Percentiles rank a stretch among this genome's conserved stretches.
Evolutionary conservation across 2,113 vertebrate genomes (phyloP).

Genomic region (Myxocyprinus asiaticus): DNA sequence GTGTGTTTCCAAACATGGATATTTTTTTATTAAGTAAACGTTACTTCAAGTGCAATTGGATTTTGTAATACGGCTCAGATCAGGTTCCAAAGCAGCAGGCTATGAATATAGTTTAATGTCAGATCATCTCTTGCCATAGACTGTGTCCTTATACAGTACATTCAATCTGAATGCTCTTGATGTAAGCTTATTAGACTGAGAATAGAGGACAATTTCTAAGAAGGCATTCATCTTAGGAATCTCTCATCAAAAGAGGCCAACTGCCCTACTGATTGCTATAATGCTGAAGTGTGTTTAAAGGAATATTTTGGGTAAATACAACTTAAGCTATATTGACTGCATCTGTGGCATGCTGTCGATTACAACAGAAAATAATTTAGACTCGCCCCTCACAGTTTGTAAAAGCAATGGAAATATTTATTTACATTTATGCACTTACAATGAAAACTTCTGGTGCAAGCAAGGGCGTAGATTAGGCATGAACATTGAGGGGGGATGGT

Average conservation of each 20-base stretch:
- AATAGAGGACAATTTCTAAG: constrained; percentile 11
- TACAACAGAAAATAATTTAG: too few species aligned
- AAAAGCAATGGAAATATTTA: too few species aligned
- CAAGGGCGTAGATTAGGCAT: too few species aligned
- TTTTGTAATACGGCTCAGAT: constrained; percentile 3
- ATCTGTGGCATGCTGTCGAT: too few species aligned
- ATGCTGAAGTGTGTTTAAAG: background rate
- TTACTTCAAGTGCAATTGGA: background rate
- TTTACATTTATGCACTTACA: too few species aligned
- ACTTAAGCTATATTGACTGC: too few species aligned
- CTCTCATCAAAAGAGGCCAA: background rate
- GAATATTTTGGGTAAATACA: too few species aligned
- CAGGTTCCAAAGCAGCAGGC: background rate
- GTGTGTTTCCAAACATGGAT: background rate
- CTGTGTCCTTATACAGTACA: background rate
- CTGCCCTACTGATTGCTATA: background rate
- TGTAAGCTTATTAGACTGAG: background rate
- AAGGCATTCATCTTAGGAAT: background rate
- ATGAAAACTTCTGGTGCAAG: too few species aligned
- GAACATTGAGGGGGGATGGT: too few species aligned
- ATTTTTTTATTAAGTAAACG: background rate
- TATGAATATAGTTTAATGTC: constrained; percentile 9
- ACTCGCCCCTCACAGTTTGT: too few species aligned
- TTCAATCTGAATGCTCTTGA: background rate
- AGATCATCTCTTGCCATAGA: background rate